Evolutionary conservation across 2,113 vertebrate genomes (phyloP).

Genomic region (Gambusia affinis): DNA sequence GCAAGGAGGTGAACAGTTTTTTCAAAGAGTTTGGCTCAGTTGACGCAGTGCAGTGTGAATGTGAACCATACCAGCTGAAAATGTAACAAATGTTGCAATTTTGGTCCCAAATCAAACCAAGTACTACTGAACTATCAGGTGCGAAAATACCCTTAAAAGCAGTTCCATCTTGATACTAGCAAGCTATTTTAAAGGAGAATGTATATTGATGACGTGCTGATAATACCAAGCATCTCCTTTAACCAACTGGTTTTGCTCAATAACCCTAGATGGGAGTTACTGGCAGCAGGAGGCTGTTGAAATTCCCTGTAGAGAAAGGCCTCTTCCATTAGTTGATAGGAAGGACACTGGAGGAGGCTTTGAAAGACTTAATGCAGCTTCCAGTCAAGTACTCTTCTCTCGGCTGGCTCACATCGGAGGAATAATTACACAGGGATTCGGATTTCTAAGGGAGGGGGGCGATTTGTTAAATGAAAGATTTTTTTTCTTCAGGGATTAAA

Average conservation of each 20-base stretch:
- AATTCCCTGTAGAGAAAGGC: constrained; percentile 18
- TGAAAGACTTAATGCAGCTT: constrained; percentile 59
- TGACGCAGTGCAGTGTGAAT: no score
- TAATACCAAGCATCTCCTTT: neutral
- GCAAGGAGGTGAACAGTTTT: no score
- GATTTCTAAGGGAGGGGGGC: constrained; percentile 37
- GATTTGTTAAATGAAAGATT: constrained; percentile 63
- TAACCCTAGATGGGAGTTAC: constrained; percentile 6
- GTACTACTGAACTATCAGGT: no score
- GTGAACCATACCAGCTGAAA: no score
- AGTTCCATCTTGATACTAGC: neutral
- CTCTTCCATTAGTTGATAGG: constrained; percentile 40
- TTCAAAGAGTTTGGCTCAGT: no score
- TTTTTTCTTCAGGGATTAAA: constrained; percentile 60
- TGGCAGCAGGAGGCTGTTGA: constrained; percentile 25
- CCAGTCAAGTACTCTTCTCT: constrained; percentile 66
- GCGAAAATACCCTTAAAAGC: neutral
- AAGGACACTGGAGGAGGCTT: constrained; percentile 47
- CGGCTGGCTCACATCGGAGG: constrained; percentile 50
- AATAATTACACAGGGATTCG: constrained; percentile 66
- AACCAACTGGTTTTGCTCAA: constrained; percentile 12
- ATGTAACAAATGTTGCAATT: no score
- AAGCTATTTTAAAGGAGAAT: no score
- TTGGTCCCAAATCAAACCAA: no score
- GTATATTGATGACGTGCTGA: neutral